These are phyloP conservation scores for Leptonema lineaticorne DNA, from an alignment of 1,140 invertebrate species.

Conservation along the genomic window DNA sequence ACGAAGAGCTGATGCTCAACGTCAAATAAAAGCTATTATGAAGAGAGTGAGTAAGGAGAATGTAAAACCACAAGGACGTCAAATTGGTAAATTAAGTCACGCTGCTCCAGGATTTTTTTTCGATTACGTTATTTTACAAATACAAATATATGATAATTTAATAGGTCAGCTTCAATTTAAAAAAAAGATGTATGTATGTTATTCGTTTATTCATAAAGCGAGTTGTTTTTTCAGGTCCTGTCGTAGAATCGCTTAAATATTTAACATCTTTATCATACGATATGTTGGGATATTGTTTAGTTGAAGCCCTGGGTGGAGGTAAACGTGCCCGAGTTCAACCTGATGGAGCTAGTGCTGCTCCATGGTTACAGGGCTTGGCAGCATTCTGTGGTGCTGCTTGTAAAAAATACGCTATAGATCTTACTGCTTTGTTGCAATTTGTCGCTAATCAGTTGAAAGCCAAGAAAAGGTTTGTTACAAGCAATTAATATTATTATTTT, in stretches of 20 bases:
- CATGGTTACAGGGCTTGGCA: slow-evolving; percentile 92
- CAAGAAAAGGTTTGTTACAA: slow-evolving; percentile 90
- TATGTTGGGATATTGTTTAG: slow-evolving; percentile 92
- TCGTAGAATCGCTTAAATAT: slow-evolving; percentile 98
- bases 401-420: slow-evolving; percentile 96
- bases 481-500: too few relatives aligned
- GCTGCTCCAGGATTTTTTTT: slow-evolving; percentile 93
- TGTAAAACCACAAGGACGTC: slow-evolving; percentile 92
- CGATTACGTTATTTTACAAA: slow-evolving; percentile 90
- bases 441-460: slow-evolving; percentile 96
- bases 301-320: slow-evolving; percentile 84
- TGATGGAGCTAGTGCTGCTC: slow-evolving; percentile 90
- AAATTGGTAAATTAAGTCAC: slow-evolving; percentile 96
- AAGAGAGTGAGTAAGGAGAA: slow-evolving; percentile 98
- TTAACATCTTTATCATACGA: slow-evolving; percentile 95
- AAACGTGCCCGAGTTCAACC: slow-evolving; percentile 78
- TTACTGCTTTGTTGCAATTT: slow-evolving; percentile 93
- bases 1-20: slow-evolving; percentile 80
- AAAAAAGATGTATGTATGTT: neutral
- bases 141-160: slow-evolving; percentile 97
- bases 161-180: slow-evolving; percentile 57
- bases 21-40: slow-evolving; percentile 95
- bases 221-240: slow-evolving; percentile 61
- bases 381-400: slow-evolving; percentile 94
- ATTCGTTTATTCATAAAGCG: neutral